Conservation (phyloP, 1,140 invertebrate genomes). For the Dinothrombium tinctorium region DNA sequence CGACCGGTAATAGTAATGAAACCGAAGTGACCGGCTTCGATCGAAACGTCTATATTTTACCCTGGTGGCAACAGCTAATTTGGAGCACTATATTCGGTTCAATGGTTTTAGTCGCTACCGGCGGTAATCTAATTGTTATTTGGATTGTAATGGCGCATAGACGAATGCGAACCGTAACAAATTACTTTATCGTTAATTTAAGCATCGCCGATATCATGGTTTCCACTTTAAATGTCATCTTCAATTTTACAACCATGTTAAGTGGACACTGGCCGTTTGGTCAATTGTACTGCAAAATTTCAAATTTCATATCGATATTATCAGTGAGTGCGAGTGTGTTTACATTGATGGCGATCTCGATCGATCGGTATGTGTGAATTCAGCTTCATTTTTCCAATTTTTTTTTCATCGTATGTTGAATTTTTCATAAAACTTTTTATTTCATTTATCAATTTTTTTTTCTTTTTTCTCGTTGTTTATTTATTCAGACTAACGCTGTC, state of each 20-base stretch:
- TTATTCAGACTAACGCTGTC: no score
- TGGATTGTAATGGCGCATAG: conserved; percentile 67
- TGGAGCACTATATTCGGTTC: conserved; percentile 18
- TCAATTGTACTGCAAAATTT: conserved; percentile 51
- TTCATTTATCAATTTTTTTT: no score
- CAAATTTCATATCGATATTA: conserved; percentile 65
- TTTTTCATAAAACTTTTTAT: no score
- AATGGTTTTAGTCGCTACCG: conserved; percentile 48
- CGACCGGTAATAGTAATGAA: no score
- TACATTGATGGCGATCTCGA: conserved; percentile 17
- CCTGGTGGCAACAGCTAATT: conserved; percentile 25
- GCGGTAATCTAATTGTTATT: conserved; percentile 60
- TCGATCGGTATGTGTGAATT: conserved; percentile 14
- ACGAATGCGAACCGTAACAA: conserved; percentile 20
- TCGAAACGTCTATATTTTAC: neutral
- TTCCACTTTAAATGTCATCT: conserved; percentile 24
- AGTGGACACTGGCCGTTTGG: conserved; percentile 59
- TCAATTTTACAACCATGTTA: conserved; percentile 26
- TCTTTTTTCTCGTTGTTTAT: no score
- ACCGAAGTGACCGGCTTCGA: no score
- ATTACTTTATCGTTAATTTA: conserved; percentile 20
- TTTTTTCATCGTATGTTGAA: no score
- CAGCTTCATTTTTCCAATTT: no score
- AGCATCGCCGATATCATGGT: conserved; percentile 20
- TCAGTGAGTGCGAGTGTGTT: conserved; percentile 58